phyloP scores from a whole-genome alignment of 1,140 invertebrate genomes.

The Hermatobates lingyangjiaoensis region DNA sequence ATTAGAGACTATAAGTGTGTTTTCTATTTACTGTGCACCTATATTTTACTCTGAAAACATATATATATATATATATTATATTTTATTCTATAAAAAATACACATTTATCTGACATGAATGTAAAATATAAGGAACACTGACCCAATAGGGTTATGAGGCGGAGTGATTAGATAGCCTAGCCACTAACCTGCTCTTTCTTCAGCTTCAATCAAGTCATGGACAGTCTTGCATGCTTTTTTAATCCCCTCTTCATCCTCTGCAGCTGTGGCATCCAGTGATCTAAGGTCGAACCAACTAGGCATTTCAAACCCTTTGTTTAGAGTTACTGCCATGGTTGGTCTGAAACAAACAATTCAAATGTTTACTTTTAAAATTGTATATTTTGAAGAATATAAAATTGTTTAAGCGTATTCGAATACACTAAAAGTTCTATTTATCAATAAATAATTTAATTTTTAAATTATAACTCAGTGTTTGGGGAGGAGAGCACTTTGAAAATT shows the following conservation, averaged over 20 bases:
- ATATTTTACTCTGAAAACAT: no score
- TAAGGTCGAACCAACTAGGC: constrained; percentile 94
- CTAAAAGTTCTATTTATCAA: neutral
- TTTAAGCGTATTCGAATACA: neutral
- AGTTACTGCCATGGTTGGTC: constrained; percentile 73
- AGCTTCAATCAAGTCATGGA: constrained; percentile 23
- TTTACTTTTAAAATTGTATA: constrained; percentile 13
- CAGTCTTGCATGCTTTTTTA: constrained; percentile 49
- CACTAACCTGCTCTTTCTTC: constrained; percentile 10
- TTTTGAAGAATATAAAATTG: constrained; percentile 11
- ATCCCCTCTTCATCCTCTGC: constrained; percentile 81
- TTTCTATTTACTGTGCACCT: no score
- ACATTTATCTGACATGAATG: no score
- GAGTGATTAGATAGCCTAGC: no score
- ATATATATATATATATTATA: no score
- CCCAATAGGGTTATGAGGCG: no score
- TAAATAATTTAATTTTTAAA: neutral
- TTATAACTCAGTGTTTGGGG: constrained; percentile 11
- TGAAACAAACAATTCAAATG: constrained; percentile 23
- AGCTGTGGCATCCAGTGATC: constrained; percentile 58
- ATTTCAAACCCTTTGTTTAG: constrained; percentile 82
- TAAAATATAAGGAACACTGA: no score
- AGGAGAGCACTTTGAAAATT: no score
- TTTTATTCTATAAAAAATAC: no score
- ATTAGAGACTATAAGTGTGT: no score